Conservation (phyloP, 2,113 vertebrate species). For the Micromys minutus region DNA sequence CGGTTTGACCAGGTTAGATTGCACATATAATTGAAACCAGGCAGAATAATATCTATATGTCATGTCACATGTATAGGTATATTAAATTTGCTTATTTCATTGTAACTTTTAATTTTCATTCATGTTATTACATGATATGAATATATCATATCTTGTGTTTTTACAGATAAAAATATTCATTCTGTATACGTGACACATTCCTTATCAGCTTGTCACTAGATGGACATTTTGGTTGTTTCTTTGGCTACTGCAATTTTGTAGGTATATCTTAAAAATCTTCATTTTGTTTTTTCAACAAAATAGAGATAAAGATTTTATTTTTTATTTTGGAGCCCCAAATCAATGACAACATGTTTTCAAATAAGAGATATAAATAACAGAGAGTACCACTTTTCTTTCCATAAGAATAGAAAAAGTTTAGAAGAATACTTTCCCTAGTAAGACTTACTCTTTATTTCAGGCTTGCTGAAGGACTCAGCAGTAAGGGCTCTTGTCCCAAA, state of each 20-base stretch:
- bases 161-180: neutral
- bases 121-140: neutral
- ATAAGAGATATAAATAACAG: neutral
- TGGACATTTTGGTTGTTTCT: neutral
- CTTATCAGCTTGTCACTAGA: neutral
- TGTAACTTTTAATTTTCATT: neutral
- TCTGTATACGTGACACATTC: neutral
- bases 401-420: neutral
- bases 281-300: neutral
- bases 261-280: no score
- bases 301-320: neutral
- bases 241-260: neutral
- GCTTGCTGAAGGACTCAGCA: neutral
- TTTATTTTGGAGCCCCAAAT: neutral
- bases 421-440: neutral
- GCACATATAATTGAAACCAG: neutral
- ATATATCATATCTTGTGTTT: no score
- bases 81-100: neutral
- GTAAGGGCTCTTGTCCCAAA: neutral
- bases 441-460: neutral
- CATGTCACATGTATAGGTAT: neutral
- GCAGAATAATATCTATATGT: neutral
- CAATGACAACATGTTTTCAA: neutral
- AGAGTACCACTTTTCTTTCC: neutral
- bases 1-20: neutral